Base-by-base conservation (phyloP, 1,140 invertebrate genomes). In the Cotesia glomerata region DNA sequence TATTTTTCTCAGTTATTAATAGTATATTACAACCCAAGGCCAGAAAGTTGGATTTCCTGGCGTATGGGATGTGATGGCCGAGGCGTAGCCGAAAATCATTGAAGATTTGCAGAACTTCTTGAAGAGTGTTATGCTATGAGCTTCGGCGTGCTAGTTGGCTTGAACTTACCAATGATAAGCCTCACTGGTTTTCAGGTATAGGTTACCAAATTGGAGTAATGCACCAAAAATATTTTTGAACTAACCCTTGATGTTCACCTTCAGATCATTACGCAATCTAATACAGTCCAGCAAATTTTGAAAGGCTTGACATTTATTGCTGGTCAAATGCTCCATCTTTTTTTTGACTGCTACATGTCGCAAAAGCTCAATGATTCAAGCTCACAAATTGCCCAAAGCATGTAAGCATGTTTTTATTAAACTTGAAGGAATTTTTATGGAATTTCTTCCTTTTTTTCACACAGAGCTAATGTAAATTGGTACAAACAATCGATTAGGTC, bases 401-500 rank as follows among this genome's bases (percentile, higher is more conserved):
- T 64, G 62, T 64, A 13, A 32, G 5, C 2, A 70, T 32, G 35
- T 16, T 1, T 9, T 26, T 56, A 11, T 69, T 13, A 16, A 26
- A 63, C n/a, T 26, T 26, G 61, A 18, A 13, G 58, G 71, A 54
- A 0, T 14, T 35, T 14, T 39, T 5, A 36, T 64, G 36, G 26
- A 39, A 18, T 1, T 3, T 9, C 3, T 8, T 62, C 5, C 16
- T 16, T 36, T 26, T 56, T 45, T 45, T 45, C 8, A 36, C 61
- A 66, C 8, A 73, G 72, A 5, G 56, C 65, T 45, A 61, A 73
- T 16, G 56, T 49, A 14, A 36, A 11, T 5, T 73, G 72, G 72
- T 73, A 69, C 49, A 11, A 49, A 26, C 39, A 52, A 35, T 68
- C 72, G 3, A 13, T 52, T 11, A 36, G 52, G 26, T 18, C 72